phyloP scores from a whole-genome alignment of 30 jellyfish, hydroid and myxozoan genomes.

The Aurelia sp. region DNA sequence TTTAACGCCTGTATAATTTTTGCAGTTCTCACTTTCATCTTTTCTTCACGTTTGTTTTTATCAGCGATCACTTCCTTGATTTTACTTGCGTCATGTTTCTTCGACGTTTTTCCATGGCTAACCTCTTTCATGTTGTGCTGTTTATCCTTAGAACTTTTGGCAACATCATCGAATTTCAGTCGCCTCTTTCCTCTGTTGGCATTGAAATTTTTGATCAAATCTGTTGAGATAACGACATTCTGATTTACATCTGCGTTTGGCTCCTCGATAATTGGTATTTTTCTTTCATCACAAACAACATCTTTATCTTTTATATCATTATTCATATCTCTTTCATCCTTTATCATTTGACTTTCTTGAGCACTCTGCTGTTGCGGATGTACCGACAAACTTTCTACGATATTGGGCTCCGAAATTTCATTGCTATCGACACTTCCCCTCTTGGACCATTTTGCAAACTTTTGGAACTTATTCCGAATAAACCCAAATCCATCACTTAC shows the following conservation, averaged over 20 bases:
- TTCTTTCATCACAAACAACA: background rate
- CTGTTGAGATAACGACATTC: slow-evolving; percentile 16
- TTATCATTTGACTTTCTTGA: background rate
- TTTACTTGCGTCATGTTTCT: background rate
- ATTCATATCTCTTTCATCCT: background rate
- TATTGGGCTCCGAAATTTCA: background rate
- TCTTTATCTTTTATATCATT: background rate
- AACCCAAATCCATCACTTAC: slow-evolving; percentile 6
- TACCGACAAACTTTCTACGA: background rate
- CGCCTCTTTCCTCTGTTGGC: slow-evolving; percentile 1
- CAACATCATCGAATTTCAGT: background rate
- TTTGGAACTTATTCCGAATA: slow-evolving; percentile 37
- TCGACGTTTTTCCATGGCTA: background rate
- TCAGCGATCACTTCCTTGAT: background rate
- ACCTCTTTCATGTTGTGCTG: background rate
- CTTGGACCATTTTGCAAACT: slow-evolving; percentile 55
- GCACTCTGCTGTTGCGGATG: too few relatives aligned
- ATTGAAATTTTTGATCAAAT: background rate
- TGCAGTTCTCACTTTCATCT: background rate
- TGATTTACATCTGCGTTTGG: slow-evolving; percentile 21
- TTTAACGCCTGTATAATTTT: background rate
- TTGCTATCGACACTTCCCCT: background rate
- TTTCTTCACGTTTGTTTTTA: background rate
- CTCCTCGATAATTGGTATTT: background rate
- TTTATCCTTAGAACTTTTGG: background rate